Evolutionary conservation across 2,113 vertebrate species (phyloP).

Genomic region (Cyprinodon variegatus): DNA sequence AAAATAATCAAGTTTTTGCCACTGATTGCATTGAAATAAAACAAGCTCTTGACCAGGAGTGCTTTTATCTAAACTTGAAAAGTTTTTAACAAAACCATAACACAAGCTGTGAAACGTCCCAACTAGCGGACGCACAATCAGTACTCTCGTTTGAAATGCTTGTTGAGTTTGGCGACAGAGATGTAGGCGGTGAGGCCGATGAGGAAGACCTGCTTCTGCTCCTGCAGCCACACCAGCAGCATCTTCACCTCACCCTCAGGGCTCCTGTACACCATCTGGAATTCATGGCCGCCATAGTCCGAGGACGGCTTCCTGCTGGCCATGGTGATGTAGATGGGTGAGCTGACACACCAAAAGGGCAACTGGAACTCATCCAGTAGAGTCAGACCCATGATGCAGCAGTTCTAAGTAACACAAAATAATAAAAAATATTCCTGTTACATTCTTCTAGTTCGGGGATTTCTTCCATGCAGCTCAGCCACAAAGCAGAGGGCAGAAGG

Average conservation of each 20-base stretch:
- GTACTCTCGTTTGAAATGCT: constrained; percentile 33
- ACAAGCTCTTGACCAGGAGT: too few species aligned
- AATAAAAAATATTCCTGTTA: not conserved
- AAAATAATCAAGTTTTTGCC: too few species aligned
- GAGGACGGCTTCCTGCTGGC: not conserved
- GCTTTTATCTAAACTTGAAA: too few species aligned
- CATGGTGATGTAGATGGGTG: constrained; percentile 5
- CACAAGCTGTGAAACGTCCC: not conserved
- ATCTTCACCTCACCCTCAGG: constrained; percentile 44
- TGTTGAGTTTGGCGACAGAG: constrained; percentile 32
- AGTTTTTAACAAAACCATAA: not conserved
- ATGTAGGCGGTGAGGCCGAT: constrained; percentile 35
- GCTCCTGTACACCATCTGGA: constrained; percentile 18
- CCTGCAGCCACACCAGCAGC: constrained; percentile 54
- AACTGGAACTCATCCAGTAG: constrained; percentile 55
- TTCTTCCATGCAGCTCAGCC: too few species aligned
- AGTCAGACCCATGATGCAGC: constrained; percentile 64
- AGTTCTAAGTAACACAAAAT: constrained; percentile 39
- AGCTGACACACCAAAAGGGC: constrained; percentile 64
- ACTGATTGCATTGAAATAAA: too few species aligned
- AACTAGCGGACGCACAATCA: not conserved
- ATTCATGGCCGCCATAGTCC: constrained; percentile 44
- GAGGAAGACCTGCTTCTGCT: constrained; percentile 58
- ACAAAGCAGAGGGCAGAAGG: too few species aligned
- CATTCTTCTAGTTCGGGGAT: too few species aligned